Conservation (phyloP, 2,113 vertebrate genomes). For the Melanerpes aurifrons region DNA sequence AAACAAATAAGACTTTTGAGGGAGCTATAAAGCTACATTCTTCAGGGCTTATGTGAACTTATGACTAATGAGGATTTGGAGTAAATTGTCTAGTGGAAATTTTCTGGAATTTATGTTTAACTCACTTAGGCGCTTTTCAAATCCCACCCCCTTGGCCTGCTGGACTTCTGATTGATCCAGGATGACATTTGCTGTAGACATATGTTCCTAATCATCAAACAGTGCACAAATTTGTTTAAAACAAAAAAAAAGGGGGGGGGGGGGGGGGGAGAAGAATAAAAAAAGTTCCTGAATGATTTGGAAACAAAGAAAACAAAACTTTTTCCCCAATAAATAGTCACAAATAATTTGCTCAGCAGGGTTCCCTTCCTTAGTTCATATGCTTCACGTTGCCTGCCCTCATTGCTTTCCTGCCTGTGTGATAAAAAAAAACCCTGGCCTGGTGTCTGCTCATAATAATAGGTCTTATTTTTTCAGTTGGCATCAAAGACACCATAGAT, state of each 20-base stretch:
- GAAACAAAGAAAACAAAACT: neutral
- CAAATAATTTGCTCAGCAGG: neutral
- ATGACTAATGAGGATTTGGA: slow-evolving; percentile 52
- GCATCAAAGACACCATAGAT: neutral
- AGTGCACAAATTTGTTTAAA: slow-evolving; percentile 45
- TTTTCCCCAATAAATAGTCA: slow-evolving; percentile 12
- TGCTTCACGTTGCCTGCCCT: neutral
- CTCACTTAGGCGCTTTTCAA: slow-evolving; percentile 65
- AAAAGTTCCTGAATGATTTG: neutral
- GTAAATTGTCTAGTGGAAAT: slow-evolving; percentile 48
- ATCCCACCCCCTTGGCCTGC: slow-evolving; percentile 53
- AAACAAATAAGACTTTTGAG: slow-evolving; percentile 27
- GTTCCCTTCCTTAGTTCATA: neutral
- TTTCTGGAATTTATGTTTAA: slow-evolving; percentile 55
- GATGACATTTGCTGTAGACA: slow-evolving; percentile 53
- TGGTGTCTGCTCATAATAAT: neutral
- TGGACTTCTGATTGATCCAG: slow-evolving; percentile 60
- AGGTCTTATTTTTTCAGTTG: neutral
- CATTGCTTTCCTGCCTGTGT: neutral
- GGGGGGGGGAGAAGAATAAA: neutral
- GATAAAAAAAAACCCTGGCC: neutral
- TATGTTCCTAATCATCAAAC: slow-evolving; percentile 59
- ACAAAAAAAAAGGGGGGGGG: neutral
- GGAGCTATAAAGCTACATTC: slow-evolving; percentile 45
- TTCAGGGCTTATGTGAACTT: slow-evolving; percentile 60